Evolutionary conservation across 2,113 vertebrate species (phyloP), one percentile per base, ranked within the genome.

Genomic region (Thunnus thynnus): DNA sequence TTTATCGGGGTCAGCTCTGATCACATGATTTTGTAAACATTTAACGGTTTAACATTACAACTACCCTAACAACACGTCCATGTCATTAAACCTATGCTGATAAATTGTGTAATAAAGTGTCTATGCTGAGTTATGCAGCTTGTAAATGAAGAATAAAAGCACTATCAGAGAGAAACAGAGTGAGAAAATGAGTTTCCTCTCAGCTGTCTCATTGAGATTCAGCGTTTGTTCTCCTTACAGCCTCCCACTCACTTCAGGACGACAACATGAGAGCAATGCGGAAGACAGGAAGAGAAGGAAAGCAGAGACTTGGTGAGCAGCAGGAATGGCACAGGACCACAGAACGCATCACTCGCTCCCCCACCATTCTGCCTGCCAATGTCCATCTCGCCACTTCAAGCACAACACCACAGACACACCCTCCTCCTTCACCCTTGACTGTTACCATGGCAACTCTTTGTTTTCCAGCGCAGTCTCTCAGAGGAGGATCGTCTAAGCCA

Each of bases 181-280:
- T n/a, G 27, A 92, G 86, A 87, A 86, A 82, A 85, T 82, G 56
- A 85, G 85, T 86, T 88, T 84, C 74, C 85, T 72, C 82, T 90
- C 75, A 76, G 70, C 68, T 74, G 67, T 90, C 90, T 95, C 90
- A 94, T 95, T 95, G 85, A 94, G 61, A 95, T 95, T 91, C 94
- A 88, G 84, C 17, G 82, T 90, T 89, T 86, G 89, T 92, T 90
- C 88, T 89, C 78, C 63, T 86, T 30, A 58, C 78, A 87, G 85
- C 85, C 93, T 94, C 91, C 90, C 84, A 90, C 90, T 88, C 85
- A 64, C 91, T 91, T 84, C 76, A 76, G 89, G 84, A 89, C 62
- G 77, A 89, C 82, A 86, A 91, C 79, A 88, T 85, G 81, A 69
- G 87, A 86, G 72, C 77, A 3, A 85, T 52, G 86, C 71, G 44